Base-by-base conservation (phyloP, 2,113 vertebrate species). In the Eidolon helvum region DNA sequence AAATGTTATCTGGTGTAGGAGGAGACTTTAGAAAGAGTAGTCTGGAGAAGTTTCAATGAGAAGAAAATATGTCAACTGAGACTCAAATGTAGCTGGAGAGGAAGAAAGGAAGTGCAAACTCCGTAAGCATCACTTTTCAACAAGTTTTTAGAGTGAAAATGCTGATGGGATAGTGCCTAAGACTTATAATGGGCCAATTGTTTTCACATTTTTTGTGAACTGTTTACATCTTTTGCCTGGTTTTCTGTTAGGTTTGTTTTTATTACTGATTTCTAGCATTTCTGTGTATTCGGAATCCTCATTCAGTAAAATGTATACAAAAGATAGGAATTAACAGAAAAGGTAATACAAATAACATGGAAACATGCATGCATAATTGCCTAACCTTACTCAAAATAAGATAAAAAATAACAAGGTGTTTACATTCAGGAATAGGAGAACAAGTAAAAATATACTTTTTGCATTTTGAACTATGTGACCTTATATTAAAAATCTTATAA, bases 181-280 rank as follows among this genome's bases (percentile, higher is more conserved):
- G 45, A 80, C 22, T 83, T 87, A 74, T 2, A 92, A 79, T 71
- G 53, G n/a, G 66, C 79, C 38, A 55, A 4, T 91, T 92, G 26
- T 72, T 87, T 90, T 86, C 83, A 91, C 45, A 28, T 61, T 86
- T 43, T 72, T 43, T 15, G 10, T 84, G 59, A 74, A 55, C 50
- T 90, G 4, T 61, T 96, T 90, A 45, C 57, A 65, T 91, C 43
- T 59, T 90, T 80, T 71, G 50, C 43, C 30, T 61, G 24, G 28
- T 86, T 96, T 87, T 80, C 74, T 97, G 1, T 77, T 83, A 61
- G 48, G 2, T 59, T 94, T 93, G 15, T 72, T 90, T 91, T 93
- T 95, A 24, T 87, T 65, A 74, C 33, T 91, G 40, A 93, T 69
- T 87, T 95, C 33, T 92, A 87, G 68, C 9, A 83, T 12, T 91